A percentile compares a stretch with the other conserved stretches of the same genome.
These are phyloP conservation scores for Pantherophis vulpinus DNA, from an alignment of 2,797 vertebrate genomes.

Conservation along the genomic window DNA sequence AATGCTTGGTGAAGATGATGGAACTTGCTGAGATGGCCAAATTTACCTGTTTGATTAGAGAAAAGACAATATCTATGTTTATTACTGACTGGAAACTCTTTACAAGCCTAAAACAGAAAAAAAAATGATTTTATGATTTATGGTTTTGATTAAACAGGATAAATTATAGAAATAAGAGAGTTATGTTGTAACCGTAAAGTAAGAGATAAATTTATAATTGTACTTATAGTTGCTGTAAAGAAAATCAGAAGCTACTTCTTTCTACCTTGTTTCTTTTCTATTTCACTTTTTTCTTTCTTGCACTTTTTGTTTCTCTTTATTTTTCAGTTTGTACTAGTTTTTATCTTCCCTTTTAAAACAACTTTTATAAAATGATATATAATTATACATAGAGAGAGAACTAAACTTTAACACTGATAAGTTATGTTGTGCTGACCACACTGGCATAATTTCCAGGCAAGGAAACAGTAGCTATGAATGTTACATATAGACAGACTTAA, in stretches of 20 bases:
- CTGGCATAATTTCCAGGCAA: not conserved
- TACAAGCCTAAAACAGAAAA: not conserved
- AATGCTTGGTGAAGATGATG: not conserved
- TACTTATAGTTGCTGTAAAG: not conserved
- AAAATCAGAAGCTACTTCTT: not conserved
- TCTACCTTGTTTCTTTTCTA: not conserved
- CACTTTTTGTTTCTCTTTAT: not conserved
- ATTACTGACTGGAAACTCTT: not conserved
- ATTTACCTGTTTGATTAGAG: not conserved
- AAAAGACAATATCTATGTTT: not conserved
- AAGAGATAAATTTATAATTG: not conserved
- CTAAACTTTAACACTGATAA: not conserved
- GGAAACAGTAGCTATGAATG: not conserved
- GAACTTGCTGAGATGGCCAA: not conserved
- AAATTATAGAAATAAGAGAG: not conserved
- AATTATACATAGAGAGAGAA: not conserved
- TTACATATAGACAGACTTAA: not conserved
- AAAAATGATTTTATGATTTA: not conserved
- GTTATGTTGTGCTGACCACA: not conserved
- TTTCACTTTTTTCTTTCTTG: not conserved
- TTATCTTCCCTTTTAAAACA: not conserved
- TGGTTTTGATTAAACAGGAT: not conserved
- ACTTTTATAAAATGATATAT: not conserved
- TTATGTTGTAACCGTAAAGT: not conserved
- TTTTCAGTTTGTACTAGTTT: not conserved